Conservation (phyloP, 2,888 invertebrate genomes). For the Caenorhabditis becei region DNA sequence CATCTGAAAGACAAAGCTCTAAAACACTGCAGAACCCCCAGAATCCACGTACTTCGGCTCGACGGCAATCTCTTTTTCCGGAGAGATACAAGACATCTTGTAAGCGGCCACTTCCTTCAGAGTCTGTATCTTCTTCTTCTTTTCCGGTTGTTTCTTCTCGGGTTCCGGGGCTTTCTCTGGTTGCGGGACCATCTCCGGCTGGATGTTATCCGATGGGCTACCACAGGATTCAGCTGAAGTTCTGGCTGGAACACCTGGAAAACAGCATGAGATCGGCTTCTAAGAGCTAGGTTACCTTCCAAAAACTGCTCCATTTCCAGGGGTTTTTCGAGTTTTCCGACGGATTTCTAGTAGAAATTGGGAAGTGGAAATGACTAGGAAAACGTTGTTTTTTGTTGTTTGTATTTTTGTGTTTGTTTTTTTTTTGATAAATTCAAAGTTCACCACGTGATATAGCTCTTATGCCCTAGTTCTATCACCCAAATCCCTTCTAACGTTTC, state of each 20-base stretch:
- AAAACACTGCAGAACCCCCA: neutral
- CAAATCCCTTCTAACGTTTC: no score
- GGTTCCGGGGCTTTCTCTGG: no score
- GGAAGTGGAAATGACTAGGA: neutral
- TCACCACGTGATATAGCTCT: no score
- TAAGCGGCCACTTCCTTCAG: constrained; percentile 10
- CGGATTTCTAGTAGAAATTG: neutral
- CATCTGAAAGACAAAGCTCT: constrained; percentile 22
- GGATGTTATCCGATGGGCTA: no score
- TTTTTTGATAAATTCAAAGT: no score
- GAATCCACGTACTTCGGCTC: constrained; percentile 29
- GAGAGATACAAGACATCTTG: constrained; percentile 40
- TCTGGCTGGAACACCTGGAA: no score
- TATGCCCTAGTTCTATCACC: no score
- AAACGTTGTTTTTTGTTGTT: no score
- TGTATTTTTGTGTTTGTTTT: no score
- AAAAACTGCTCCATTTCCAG: neutral
- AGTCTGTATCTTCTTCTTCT: constrained; percentile 25
- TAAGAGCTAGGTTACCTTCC: neutral
- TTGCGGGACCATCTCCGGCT: no score
- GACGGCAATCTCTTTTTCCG: constrained; percentile 44
- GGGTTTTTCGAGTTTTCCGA: neutral
- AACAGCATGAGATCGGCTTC: no score
- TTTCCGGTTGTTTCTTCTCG: neutral
- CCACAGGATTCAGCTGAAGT: neutral